These are phyloP conservation scores for Drosophila cardini DNA, from an alignment of 1,140 invertebrate species.

Conservation along the genomic window DNA sequence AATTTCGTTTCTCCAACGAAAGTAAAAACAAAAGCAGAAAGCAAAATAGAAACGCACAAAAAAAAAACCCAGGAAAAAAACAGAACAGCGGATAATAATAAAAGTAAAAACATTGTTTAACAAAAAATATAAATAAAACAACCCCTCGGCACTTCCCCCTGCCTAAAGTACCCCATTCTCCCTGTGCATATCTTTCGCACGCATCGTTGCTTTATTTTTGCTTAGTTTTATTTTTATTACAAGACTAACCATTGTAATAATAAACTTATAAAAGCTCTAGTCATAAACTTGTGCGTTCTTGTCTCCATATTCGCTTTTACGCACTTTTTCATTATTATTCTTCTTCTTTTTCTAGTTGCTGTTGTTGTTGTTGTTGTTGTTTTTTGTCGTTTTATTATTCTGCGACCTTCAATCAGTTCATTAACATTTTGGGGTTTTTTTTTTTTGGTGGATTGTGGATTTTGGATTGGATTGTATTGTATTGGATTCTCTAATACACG, in stretches of 20 bases:
- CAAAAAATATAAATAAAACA: background rate
- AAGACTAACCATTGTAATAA: background rate
- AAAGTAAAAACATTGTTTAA: background rate
- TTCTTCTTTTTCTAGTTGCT: too few relatives aligned
- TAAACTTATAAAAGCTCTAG: constrained; percentile 11
- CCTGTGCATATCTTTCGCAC: background rate
- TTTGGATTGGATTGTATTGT: constrained; percentile 8
- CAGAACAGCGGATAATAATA: constrained; percentile 1
- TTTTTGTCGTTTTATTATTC: constrained; percentile 27
- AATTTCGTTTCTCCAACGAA: constrained; percentile 32
- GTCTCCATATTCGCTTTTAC: constrained; percentile 44
- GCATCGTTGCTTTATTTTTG: constrained; percentile 38
- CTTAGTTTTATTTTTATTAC: constrained; percentile 40
- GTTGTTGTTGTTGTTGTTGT: constrained; percentile 8
- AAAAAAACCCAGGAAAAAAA: constrained; percentile 2
- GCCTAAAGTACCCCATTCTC: too few relatives aligned
- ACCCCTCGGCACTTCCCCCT: too few relatives aligned
- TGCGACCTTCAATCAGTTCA: constrained; percentile 79
- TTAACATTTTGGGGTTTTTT: constrained; percentile 70
- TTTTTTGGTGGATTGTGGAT: constrained; percentile 15
- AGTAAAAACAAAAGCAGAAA: constrained; percentile 33
- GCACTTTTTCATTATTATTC: constrained; percentile 56
- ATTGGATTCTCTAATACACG: constrained; percentile 24
- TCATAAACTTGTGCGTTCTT: constrained; percentile 36
- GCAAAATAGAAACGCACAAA: constrained; percentile 5